Conservation (phyloP, 2,797 vertebrate species). For the Neopelma chrysocephalum region DNA sequence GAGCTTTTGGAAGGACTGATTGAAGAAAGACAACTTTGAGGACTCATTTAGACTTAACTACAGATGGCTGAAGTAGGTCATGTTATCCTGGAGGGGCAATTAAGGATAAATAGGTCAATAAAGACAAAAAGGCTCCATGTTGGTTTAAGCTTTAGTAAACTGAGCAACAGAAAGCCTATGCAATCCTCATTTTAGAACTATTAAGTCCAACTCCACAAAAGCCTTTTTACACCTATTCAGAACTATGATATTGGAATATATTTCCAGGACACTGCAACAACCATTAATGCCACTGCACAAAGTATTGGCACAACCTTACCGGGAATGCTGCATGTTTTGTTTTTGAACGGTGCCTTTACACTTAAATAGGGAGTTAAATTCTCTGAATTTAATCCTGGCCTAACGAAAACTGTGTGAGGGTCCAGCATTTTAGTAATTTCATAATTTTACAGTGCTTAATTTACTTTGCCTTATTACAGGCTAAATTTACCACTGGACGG, state of each 20-base stretch:
- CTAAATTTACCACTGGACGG: not conserved
- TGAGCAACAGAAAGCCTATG: not conserved
- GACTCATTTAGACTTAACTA: constrained; percentile 1
- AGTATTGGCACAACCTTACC: not conserved
- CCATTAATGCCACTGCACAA: not conserved
- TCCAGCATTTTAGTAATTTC: not conserved
- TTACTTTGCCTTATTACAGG: not conserved
- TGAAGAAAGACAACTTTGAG: not conserved
- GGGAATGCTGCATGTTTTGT: not conserved
- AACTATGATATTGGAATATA: not conserved
- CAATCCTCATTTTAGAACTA: not conserved
- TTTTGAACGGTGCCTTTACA: not conserved
- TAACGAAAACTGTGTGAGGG: not conserved
- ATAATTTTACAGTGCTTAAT: not conserved
- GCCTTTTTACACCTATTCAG: not conserved
- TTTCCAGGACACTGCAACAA: not conserved
- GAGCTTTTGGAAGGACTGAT: not conserved
- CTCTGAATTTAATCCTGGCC: not conserved
- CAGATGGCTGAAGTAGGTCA: constrained; percentile 44
- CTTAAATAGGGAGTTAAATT: not conserved
- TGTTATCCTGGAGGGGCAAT: not conserved
- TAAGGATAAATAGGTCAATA: constrained; percentile 49
- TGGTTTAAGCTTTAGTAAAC: not conserved
- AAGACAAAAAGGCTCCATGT: not conserved
- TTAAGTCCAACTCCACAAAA: not conserved